phyloP scores from a whole-genome alignment of 2,888 invertebrate genomes.

The Cabera pusaria region DNA sequence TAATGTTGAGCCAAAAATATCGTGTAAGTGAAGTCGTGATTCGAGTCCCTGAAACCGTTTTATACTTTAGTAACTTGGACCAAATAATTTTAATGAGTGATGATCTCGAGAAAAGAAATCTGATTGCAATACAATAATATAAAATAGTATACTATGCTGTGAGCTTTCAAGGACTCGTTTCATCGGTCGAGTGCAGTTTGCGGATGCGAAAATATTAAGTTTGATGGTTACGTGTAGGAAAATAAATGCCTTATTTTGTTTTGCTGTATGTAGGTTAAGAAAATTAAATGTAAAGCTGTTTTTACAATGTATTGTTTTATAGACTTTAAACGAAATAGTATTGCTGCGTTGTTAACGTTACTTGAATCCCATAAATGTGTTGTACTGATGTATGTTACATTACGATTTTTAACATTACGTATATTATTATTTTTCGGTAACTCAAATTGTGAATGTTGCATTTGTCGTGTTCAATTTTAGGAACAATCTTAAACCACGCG shows the following conservation, averaged over 20 bases:
- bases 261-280: slow-evolving; percentile 72
- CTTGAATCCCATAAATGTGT: slow-evolving; percentile 47
- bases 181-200: slow-evolving; percentile 49
- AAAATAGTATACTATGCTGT: slow-evolving; percentile 41
- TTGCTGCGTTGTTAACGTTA: slow-evolving; percentile 51
- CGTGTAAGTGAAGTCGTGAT: slow-evolving; percentile 59
- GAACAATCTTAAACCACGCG: slow-evolving; percentile 5
- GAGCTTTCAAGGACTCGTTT: slow-evolving; percentile 48
- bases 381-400: slow-evolving; percentile 37
- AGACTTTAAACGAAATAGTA: slow-evolving; percentile 47
- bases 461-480: slow-evolving; percentile 36
- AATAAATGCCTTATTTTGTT: slow-evolving; percentile 78
- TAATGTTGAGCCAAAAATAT: slow-evolving; percentile 76
- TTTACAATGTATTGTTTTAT: slow-evolving; percentile 54
- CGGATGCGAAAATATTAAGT: slow-evolving; percentile 50
- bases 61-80: slow-evolving; percentile 56
- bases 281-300: slow-evolving; percentile 65
- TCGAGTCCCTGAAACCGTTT: slow-evolving; percentile 60
- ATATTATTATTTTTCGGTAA: slow-evolving; percentile 34
- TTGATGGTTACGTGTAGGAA: slow-evolving; percentile 62
- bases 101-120: slow-evolving; percentile 64
- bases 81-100: slow-evolving; percentile 69
- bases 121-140: slow-evolving; percentile 45
- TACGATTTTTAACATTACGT: slow-evolving; percentile 38
- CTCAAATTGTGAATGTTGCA: slow-evolving; percentile 59